Percentiles rank a stretch among this genome's conserved stretches.
Conservation (phyloP, 2,113 vertebrate species). For the Muntiacus muntjak region DNA sequence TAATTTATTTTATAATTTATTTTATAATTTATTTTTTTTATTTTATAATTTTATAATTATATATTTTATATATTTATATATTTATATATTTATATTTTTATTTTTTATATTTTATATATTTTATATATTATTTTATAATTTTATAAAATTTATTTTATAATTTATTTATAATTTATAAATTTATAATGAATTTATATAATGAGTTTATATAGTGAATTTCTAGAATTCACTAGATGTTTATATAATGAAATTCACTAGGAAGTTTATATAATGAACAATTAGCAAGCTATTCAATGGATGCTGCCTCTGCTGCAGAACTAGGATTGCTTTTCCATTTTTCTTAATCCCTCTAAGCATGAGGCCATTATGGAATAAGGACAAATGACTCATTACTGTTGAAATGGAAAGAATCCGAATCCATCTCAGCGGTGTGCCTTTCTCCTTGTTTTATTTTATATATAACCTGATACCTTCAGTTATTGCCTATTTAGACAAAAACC, state of each 20-base stretch:
- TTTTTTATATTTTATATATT: no score
- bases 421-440: not conserved
- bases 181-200: no score
- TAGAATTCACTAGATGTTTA: no score
- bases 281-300: not conserved
- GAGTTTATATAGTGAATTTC: no score
- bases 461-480: not conserved
- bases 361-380: not conserved
- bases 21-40: no score
- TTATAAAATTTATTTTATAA: no score
- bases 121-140: no score
- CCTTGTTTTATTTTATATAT: not conserved
- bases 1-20: no score
- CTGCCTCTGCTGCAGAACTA: not conserved
- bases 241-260: not conserved
- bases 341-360: not conserved
- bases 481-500: not conserved
- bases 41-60: no score
- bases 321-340: not conserved
- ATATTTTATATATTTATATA: no score
- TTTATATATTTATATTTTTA: no score
- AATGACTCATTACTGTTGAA: conserved; percentile 1
- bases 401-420: not conserved
- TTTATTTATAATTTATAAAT: no score
- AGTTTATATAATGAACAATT: not conserved